Base-by-base conservation (phyloP, 2,113 vertebrate species). In the Scalopus aquaticus region DNA sequence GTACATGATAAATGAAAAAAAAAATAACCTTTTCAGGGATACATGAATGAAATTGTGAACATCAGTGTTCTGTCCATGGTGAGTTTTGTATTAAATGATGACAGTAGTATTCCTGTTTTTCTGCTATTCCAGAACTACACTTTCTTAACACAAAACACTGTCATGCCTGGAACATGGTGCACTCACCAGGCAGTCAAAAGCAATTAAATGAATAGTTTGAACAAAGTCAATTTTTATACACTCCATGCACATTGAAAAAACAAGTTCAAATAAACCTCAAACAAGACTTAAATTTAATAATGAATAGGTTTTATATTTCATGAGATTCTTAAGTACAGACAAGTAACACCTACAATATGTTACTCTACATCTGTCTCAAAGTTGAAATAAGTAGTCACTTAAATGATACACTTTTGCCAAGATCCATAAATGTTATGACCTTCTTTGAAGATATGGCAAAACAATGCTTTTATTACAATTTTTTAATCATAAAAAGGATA, bases 391-490 rank as follows among this genome's bases (percentile, higher is more conserved):
- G 88, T 77, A 97, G 74, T 97, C 96, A 91, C 76, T 97, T 97
- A 95, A 98, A 95, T 81, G 65, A 97, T 96, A 91, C 79, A 82
- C 24, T 91, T 96, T 85, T 96, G 94, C 88, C 95, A 96, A 94
- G 35, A 94, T 92, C 46, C 51, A 86, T 97, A 95, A 98, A 94
- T 96, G 94, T 98, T 98, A 97, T 79, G 95, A 97, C 83, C 88
- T 76, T 93, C 76, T 95, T 95, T 97, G 93, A 97, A 97, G 96
- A 94, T 97, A 84, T 94, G 86, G 93, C 93, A 96, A 73, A 97
- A 95, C 77, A 90, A 77, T 95, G 78, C 88, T 97, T 96, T 97
- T 37, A 88, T 77, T 92, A 93, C 87, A 91, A 93, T 93, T 94
- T 97, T 92, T 95, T 37, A 93, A 96, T 96, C 70, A 97, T 85